Base-by-base conservation (phyloP, 2,888 invertebrate species). In the Apotomis betuletana region DNA sequence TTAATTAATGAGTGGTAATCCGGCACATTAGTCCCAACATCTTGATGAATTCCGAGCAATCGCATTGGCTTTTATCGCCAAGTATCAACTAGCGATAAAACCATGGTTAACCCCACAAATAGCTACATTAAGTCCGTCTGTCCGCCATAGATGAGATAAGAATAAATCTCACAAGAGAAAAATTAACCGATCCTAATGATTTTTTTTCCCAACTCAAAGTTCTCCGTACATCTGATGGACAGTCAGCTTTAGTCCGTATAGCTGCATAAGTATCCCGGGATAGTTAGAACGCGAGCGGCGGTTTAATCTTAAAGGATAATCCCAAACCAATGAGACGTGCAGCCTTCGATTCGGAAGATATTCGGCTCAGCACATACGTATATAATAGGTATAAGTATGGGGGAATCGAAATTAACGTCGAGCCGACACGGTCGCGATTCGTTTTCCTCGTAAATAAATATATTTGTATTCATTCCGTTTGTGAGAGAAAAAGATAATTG, bases 271-370 rank as follows among this genome's bases (percentile, higher is more conserved):
- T 52, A 68, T 38, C 12, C n/a, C 58, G 73, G 77, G 79, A 83
- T 83, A 85, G 85, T 84, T 86, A 82, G 82, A 81, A 80, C 83
- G 83, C 77, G 79, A 80, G 77, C 81, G 77, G 78, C 80, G 82
- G 81, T 84, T 85, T 88, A 87, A 89, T 89, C 74, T 72, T 69
- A 46, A 46, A 74, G 75, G 76, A 78, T 80, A 79, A 81, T 78
- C 79, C 79, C 76, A 65, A 75, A 77, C 75, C 77, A 79, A 79
- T 79, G 78, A 78, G 76, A 75, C 76, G 77, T 74, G 69, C 54
- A 65, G 57, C 38, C 69, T 63, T 65, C 69, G 70, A 70, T 61
- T 59, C 69, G 54, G n/a, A 59, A 59, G 72, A 68, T 68, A 72
- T 71, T 71, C 61, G 67, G 67, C 57, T 51, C 62, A 46, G 62